A percentile compares a stretch with the other conserved stretches of the same genome.
phyloP scores from a whole-genome alignment of 1,140 invertebrate species.

The Drosophila nannoptera region DNA sequence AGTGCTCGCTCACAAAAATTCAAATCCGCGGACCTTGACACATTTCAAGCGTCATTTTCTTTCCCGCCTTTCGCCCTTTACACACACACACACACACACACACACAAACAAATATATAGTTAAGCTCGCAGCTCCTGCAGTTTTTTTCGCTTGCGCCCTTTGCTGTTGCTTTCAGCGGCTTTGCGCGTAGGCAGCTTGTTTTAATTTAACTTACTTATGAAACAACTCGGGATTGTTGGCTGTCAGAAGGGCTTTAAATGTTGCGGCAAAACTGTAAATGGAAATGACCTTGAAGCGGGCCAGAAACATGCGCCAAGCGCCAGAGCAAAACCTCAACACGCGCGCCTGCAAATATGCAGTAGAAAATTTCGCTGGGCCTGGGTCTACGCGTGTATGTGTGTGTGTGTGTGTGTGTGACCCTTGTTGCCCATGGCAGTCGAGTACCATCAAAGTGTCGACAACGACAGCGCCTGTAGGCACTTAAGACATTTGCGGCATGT shows the following conservation, averaged over 20 bases:
- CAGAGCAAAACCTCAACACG: conserved; percentile 63
- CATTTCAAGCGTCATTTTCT: conserved; percentile 49
- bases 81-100: background rate
- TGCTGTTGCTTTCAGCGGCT: conserved; percentile 33
- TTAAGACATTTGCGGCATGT: conserved; percentile 73
- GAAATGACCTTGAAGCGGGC: conserved; percentile 64
- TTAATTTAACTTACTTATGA: conserved; percentile 49
- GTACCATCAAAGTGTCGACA: conserved; percentile 70
- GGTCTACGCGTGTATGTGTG: conserved; percentile 5
- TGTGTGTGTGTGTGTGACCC: conserved; percentile 30
- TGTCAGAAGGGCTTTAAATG: conserved; percentile 44
- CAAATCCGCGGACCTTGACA: conserved; percentile 70
- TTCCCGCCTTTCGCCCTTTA: conserved; percentile 37
- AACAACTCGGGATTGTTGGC: conserved; percentile 43
- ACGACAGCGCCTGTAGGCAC: conserved; percentile 61
- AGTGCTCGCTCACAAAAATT: conserved; percentile 43
- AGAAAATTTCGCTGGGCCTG: conserved; percentile 22
- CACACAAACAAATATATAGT: background rate
- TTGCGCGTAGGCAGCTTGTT: conserved; percentile 39
- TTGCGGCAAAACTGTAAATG: conserved; percentile 41
- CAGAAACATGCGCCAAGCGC: conserved; percentile 54
- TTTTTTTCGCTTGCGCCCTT: conserved; percentile 11
- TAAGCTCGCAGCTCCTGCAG: background rate
- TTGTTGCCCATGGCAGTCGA: conserved; percentile 57
- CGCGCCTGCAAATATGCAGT: conserved; percentile 46